phyloP scores from a whole-genome alignment of 1,140 invertebrate species.

The Hycleus cichorii region DNA sequence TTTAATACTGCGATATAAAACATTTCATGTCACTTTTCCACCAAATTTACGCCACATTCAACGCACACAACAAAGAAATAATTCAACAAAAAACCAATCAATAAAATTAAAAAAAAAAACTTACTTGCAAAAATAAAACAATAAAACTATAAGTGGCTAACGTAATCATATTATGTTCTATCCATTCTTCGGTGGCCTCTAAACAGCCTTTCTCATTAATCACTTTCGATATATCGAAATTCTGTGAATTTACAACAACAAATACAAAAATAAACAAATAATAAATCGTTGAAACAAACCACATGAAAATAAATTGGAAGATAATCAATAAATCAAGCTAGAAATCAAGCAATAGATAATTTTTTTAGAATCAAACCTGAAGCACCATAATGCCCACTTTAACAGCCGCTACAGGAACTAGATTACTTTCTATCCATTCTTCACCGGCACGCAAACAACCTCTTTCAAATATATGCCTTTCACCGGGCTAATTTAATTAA shows the following conservation, averaged over 20 bases:
- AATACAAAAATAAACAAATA: slow-evolving; percentile 36
- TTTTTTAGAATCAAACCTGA: slow-evolving; percentile 55
- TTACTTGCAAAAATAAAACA: slow-evolving; percentile 87
- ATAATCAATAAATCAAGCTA: slow-evolving; percentile 7
- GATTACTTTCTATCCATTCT: slow-evolving; percentile 89
- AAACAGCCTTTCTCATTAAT: slow-evolving; percentile 93
- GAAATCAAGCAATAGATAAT: slow-evolving; percentile 5
- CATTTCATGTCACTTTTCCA: no score
- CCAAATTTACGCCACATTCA: neutral
- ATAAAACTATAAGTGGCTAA: slow-evolving; percentile 80
- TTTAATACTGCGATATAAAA: neutral
- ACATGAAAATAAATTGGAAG: slow-evolving; percentile 30
- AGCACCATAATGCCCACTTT: slow-evolving; percentile 74
- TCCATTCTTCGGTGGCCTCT: slow-evolving; percentile 87
- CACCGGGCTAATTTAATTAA: slow-evolving; percentile 54
- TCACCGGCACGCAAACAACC: slow-evolving; percentile 89
- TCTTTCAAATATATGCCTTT: slow-evolving; percentile 85
- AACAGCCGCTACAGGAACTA: slow-evolving; percentile 77
- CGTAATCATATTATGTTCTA: slow-evolving; percentile 86
- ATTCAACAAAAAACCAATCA: neutral
- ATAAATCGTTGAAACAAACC: slow-evolving; percentile 12
- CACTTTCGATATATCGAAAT: slow-evolving; percentile 64
- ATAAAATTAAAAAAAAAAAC: slow-evolving; percentile 29
- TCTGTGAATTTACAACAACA: slow-evolving; percentile 51
- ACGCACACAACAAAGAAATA: neutral